Base-by-base conservation (phyloP, 2,797 vertebrate species). In the Epinephelus awoara region DNA sequence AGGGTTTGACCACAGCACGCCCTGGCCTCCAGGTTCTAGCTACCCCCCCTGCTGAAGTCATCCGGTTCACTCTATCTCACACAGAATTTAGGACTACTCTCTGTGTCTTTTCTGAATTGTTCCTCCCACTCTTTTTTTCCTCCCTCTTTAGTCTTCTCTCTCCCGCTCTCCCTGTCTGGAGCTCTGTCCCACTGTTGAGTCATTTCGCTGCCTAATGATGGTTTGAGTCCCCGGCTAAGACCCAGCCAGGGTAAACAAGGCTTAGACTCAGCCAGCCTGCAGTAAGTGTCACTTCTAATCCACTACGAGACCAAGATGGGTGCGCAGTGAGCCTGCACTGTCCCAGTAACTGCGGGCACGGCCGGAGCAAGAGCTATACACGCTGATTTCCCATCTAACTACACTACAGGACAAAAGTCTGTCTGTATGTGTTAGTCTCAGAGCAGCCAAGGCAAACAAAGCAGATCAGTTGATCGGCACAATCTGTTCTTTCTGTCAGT, bases 241-340 rank as follows among this genome's bases (percentile, higher is more conserved):
- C 78, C 86, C 47, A 81, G 85, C 74, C 85, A 76, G 81, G 84
- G 86, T 91, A 92, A 93, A 90, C 91, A 93, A 77, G 83, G 78
- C 86, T 89, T 64, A 91, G 87, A 89, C 69, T 85, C 86, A 89
- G 88, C 83, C 88, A 84, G 89, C 84, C 90, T 87, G 86, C 89
- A 91, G 87, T 84, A 81, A 91, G 85, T 90, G 93, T 92, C 93
- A 89, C 81, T 85, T 93, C 84, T 92, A 92, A 93, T 93, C 90
- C 73, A 82, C 83, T 44, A 51, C 77, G 79, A 76, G 77, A 83
- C 75, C 64, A 67, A 89, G 86, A 93, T 67, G 87, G 47, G 85
- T 56, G 72, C 25, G 14, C 85, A 81, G 57, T 9, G 73, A 89
- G 80, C 18, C 66, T 72, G 72, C 78, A 77, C 77, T 74, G 59